Base-by-base conservation (phyloP, 2,113 vertebrate species). In the Eulacestoma nigropectus region DNA sequence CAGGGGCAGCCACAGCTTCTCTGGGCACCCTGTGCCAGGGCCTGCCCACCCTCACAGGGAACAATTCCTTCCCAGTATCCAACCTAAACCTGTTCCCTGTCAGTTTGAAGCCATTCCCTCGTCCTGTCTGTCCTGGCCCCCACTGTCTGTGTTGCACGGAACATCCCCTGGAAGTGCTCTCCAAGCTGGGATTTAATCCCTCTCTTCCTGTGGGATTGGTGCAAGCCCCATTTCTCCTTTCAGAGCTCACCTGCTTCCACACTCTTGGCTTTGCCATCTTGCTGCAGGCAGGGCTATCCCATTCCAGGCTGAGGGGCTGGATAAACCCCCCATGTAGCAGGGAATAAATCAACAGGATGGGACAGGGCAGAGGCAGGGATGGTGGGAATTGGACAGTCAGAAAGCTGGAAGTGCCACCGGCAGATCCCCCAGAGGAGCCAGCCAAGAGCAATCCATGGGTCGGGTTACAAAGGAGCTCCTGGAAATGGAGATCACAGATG, bases 401-500 rank as follows among this genome's bases (percentile, higher is more conserved):
- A 57, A 60, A 33, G 53, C 74, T 95, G 87, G 39, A 55, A 92
- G 41, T 55, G 91, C 70, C 77, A 62, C 78, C 67, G 77, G 39
- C 67, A 84, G 50, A 76, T 65, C 67, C 92, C 91, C 87, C 87
- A 70, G 70, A 93, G 94, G 77, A 87, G 20, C 39, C 60, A 76
- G 90, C 84, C 83, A 92, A 68, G 79, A 89, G 80, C 80, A 78
- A 73, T 76, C 70, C 70, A 39, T 10, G 64, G 84, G 76, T 55
- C 87, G 39, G 78, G 68, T 68, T 80, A 50, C 82, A 96, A 93
- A 91, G n/a, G 90, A 93, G 59, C 68, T 86, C 64, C 75, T 92
- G 82, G 78, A 88, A 95, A 65, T 32, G 47, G 59, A 86, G 88
- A 75, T 82, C 89, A 87, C 79, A 95, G 92, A 70, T 88, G 91